Base-by-base conservation (phyloP, 2,113 vertebrate genomes). In the Nansenia antarctica region DNA sequence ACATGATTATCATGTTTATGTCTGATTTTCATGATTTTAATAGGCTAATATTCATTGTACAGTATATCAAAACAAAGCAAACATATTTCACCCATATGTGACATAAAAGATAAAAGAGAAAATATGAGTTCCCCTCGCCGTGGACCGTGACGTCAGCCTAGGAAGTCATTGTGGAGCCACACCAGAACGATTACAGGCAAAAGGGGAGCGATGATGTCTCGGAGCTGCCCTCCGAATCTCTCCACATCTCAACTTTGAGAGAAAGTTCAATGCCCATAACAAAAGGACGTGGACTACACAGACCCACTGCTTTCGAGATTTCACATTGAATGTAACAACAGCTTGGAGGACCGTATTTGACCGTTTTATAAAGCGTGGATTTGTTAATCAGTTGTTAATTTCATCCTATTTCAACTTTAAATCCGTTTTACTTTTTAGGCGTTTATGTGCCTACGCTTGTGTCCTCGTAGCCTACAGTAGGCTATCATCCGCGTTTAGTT, bases 111-210 rank as follows among this genome's bases (percentile, higher is more conserved):
- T 91, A 90, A 91, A 87, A 86, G 86, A 88, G 86, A 88, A 90
- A 90, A 90, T 87, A 89, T 90, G 86, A 88, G 85, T 88, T 88
- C 72, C 72, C 84, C 89, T 82, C 79, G 90, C 90, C 74, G 84
- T 91, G 77, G 92, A 89, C 88, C 78, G 91, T 98, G 96, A 98
- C 96, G 96, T 98, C 95, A 97, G 86, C 89, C 81, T 93, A 92
- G 94, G 94, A 95, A 94, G 94, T 94, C 92, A 94, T 93, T 93
- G 93, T 92, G 89, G 91, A 94, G 92, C 90, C 93, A 93, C 87
- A 86, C 91, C 89, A 89, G 87, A 91, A 91, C 93, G 92, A 94
- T 94, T 94, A 95, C 93, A 93, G 90, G 92, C 90, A 92, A 93
- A 91, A 91, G 93, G 91, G 90, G 90, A 92, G 87, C 89, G 91